Evolutionary conservation across 2,113 vertebrate species (phyloP).

Genomic region (Peromyscus leucopus): DNA sequence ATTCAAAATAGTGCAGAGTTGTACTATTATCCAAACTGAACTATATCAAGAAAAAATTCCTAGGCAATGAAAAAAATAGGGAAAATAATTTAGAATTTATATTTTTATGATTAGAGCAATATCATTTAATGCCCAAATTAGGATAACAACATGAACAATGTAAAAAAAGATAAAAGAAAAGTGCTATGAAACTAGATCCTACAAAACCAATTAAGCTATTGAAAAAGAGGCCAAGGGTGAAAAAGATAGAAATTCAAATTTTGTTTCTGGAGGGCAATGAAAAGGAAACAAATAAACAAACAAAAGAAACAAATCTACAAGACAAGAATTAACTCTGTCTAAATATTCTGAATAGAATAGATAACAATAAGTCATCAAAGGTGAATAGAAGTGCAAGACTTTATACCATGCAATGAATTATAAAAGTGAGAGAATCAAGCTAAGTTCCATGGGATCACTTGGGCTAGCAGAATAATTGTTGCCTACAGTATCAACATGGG

Average conservation of each 20-base stretch:
- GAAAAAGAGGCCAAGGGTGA: neutral
- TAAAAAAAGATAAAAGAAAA: neutral
- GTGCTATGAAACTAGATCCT: neutral
- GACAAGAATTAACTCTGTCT: neutral
- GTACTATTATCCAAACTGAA: neutral
- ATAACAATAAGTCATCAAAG: neutral
- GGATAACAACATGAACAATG: neutral
- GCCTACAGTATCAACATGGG: neutral
- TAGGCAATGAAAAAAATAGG: neutral
- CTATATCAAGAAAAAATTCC: neutral
- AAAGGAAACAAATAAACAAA: neutral
- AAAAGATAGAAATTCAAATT: neutral
- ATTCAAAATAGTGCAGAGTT: neutral
- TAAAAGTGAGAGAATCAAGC: neutral
- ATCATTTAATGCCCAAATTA: neutral
- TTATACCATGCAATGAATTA: neutral
- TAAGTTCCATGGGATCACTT: rapidly evolving
- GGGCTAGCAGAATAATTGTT: neutral
- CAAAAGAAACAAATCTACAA: neutral
- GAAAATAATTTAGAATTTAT: neutral
- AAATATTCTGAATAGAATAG: neutral
- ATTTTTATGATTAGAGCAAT: neutral
- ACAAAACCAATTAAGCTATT: neutral
- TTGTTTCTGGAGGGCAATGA: neutral
- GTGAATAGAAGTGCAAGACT: neutral